A percentile compares a stretch with the other conserved stretches of the same genome.
These are phyloP conservation scores for Phragmatobia fuliginosa DNA, from an alignment of 2,888 invertebrate species.

Conservation along the genomic window DNA sequence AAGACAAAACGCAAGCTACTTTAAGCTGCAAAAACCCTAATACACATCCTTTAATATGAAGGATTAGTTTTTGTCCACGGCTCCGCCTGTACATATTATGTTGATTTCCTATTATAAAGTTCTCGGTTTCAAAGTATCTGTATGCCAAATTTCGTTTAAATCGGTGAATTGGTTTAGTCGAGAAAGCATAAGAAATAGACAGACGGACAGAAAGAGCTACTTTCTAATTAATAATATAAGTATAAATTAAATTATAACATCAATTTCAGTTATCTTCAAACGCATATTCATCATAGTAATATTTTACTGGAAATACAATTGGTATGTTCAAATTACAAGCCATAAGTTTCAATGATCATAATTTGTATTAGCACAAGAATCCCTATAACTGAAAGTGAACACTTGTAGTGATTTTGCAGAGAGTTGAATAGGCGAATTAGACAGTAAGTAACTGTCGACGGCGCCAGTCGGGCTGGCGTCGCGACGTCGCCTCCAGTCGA, in stretches of 20 bases:
- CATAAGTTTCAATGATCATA: neutral
- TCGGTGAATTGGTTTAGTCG: too few species aligned
- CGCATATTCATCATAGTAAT: neutral
- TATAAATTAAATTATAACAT: neutral
- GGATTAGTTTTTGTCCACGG: too few species aligned
- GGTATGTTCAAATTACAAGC: neutral
- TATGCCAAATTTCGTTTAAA: too few species aligned
- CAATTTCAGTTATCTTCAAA: neutral
- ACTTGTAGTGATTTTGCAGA: conserved; percentile 43
- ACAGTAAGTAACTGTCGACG: conserved; percentile 49
- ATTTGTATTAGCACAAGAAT: conserved; percentile 29
- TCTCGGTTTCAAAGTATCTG: too few species aligned
- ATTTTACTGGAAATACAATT: neutral
- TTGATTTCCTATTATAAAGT: too few species aligned
- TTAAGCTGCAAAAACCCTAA: neutral
- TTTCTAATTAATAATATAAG: too few species aligned
- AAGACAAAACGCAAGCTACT: neutral
- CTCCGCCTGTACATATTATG: too few species aligned
- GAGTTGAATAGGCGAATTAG: conserved; percentile 56
- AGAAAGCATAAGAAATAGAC: too few species aligned
- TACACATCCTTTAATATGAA: neutral
- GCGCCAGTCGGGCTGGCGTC: conserved; percentile 85
- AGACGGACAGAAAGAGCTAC: too few species aligned
- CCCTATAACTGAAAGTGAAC: conserved; percentile 42
- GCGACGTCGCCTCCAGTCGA: conserved; percentile 76